Evolutionary conservation across 2,797 vertebrate species (phyloP).

Genomic region (Enteromius radiatus): DNA sequence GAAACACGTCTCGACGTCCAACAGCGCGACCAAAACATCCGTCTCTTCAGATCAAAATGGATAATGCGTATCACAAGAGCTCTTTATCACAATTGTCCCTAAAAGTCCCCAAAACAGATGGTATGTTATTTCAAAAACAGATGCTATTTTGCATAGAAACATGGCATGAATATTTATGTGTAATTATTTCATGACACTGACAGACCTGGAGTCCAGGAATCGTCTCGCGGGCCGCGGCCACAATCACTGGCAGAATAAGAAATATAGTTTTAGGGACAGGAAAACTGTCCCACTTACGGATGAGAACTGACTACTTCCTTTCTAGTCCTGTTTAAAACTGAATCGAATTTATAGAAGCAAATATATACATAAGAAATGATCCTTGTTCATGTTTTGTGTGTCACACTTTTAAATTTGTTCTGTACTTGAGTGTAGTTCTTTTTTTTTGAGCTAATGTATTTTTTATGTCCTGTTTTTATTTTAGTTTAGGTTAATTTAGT

Average conservation of each 20-base stretch:
- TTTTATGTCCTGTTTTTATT: neutral
- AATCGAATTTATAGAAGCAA: neutral
- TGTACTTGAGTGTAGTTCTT: neutral
- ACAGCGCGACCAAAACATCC: conserved; percentile 38
- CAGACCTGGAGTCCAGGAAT: conserved; percentile 68
- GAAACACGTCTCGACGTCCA: conserved; percentile 41
- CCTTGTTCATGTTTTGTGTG: neutral
- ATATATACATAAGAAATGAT: neutral
- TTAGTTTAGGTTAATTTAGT: neutral
- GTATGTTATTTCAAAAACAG: conserved; percentile 90
- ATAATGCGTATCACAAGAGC: conserved; percentile 52
- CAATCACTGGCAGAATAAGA: neutral
- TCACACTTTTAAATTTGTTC: neutral
- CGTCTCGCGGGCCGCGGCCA: conserved; percentile 27
- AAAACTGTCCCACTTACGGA: conserved; percentile 18
- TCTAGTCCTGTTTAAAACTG: neutral
- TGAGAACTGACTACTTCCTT: neutral
- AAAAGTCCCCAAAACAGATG: conserved; percentile 93
- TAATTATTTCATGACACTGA: conserved; percentile 84
- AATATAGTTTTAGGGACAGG: conserved; percentile 25
- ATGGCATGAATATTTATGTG: conserved; percentile 93
- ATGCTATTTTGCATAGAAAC: conserved; percentile 89
- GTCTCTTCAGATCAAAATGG: conserved; percentile 57
- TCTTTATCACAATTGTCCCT: conserved; percentile 62
- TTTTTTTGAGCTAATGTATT: neutral